Percentiles rank a stretch among this genome's conserved stretches.
Evolutionary conservation across 2,113 vertebrate species (phyloP).

Genomic region (Brachionichthys hirsutus): DNA sequence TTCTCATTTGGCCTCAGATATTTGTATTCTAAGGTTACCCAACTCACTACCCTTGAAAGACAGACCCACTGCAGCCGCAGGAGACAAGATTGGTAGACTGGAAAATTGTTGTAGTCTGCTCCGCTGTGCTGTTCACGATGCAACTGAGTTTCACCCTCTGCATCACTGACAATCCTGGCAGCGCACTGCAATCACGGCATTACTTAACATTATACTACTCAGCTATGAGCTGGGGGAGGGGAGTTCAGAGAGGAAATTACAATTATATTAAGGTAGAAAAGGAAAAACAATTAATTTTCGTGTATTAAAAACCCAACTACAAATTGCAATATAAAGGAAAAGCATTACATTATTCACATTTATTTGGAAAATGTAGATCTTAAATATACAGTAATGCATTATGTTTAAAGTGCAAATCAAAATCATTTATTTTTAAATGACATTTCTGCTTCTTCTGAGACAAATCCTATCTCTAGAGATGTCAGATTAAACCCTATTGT

Average conservation of each 20-base stretch:
- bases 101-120: conserved; percentile 40
- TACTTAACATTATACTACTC: conserved; percentile 58
- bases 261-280: conserved; percentile 37
- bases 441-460: not conserved
- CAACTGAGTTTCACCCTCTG: conserved; percentile 23
- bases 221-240: conserved; percentile 57
- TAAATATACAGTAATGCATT: not conserved
- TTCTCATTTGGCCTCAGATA: not conserved
- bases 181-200: conserved; percentile 46
- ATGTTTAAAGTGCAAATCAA: not conserved
- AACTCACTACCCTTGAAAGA: conserved; percentile 18
- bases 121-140: conserved; percentile 9
- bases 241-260: conserved; percentile 23
- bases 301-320: not conserved
- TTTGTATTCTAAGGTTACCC: conserved; percentile 31
- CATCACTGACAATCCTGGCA: conserved; percentile 31
- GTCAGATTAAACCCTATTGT: not conserved
- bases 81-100: conserved; percentile 33
- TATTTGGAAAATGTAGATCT: not conserved
- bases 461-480: not conserved
- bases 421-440: too few relatives aligned
- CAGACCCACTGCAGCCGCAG: conserved; percentile 30
- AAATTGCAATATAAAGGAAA: not conserved
- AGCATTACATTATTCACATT: not conserved
- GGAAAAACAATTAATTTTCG: not conserved